Evolutionary conservation across 2,888 invertebrate species (phyloP), one percentile per base, ranked within the genome.

Genomic region (Steinernema scapterisci): DNA sequence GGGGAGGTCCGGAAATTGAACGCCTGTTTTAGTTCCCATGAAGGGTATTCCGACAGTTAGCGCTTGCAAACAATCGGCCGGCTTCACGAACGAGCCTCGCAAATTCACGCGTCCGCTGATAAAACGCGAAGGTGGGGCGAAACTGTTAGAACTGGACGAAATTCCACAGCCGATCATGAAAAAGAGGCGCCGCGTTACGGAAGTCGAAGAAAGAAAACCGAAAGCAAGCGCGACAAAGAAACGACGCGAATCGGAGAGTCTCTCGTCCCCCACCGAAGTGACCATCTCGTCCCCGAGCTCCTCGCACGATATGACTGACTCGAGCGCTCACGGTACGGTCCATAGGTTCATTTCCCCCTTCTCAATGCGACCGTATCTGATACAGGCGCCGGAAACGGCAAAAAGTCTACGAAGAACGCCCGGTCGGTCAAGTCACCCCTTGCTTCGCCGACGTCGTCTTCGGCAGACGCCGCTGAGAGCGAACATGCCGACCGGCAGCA

Each of bases 11-110:
- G 2, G 19, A 25, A 43, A n/a, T n/a, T 25, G 38, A 31, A 27
- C 9, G 21, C 13, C 63, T 21, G 52, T 75, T 77, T 51, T 73
- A 84, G 83, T 81, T 9, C 83, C 83, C 13, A 84, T 83, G 83
- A 44, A 72, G 19, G 81, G 79, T 9, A 80, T 81, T 21, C 76
- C 77, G 5, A 76, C 77, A 1, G 73, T 73, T 1, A 80, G 76
- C 71, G 74, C 79, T 13, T 52, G 73, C 71, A 81, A 82, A 71
- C 56, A 79, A 52, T 81, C 80, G 7, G 76, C 75, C 11, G 84
- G 84, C 7, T 84, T 84, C 73, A 77, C 82, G 23, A 81, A 81
- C 71, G 82, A 82, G 63, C 81, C 83, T 11, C 82, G 80, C 72
- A 83, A 84, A 75, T 83, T 83, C 72, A 81, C 76, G 51, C 75